Evolutionary conservation across 2,113 vertebrate genomes (phyloP).

Genomic region (Paradoxurus hermaphroditus): DNA sequence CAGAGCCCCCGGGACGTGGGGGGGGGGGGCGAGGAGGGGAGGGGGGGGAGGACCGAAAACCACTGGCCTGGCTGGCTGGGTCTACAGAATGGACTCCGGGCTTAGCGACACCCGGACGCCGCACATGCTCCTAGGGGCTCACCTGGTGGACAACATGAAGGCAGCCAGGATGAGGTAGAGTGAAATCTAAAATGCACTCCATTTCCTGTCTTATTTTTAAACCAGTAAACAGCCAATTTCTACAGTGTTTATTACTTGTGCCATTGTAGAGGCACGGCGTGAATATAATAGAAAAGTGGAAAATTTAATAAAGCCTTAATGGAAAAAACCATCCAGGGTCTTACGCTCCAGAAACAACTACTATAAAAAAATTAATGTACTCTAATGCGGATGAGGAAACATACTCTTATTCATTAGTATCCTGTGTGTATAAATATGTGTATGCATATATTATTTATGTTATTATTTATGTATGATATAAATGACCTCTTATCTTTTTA

Average conservation of each 20-base stretch:
- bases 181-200: background rate
- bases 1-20: background rate
- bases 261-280: background rate
- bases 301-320: background rate
- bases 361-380: background rate
- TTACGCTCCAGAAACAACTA: background rate
- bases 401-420: background rate
- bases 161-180: background rate
- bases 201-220: background rate
- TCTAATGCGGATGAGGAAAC: background rate
- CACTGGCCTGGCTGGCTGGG: background rate
- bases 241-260: background rate
- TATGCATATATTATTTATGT: background rate
- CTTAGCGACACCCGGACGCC: background rate
- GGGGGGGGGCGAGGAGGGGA: fast-evolving
- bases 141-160: background rate
- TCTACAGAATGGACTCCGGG: background rate
- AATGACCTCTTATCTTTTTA: background rate
- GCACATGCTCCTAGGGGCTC: background rate
- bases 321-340: background rate
- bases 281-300: background rate
- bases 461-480: background rate
- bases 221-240: background rate
- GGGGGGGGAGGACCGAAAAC: too few species aligned
- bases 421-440: background rate